A percentile compares a stretch with the other conserved stretches of the same genome.
Evolutionary conservation across 2,113 vertebrate species (phyloP).

Genomic region (Nibea coibor): DNA sequence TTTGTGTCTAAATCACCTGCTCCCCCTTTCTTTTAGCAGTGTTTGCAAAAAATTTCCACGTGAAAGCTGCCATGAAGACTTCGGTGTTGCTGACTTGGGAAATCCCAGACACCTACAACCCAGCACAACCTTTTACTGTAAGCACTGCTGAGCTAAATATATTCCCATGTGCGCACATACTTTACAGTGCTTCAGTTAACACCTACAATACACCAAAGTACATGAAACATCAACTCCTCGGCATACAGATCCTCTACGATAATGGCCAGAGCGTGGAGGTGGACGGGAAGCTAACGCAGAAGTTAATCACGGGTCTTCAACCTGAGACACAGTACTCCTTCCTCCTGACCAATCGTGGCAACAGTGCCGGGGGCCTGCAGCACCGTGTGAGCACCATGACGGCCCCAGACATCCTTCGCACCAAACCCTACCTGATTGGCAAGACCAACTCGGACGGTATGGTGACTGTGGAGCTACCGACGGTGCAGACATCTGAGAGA

Average conservation of each 20-base stretch:
- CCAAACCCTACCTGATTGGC: constrained; percentile 93
- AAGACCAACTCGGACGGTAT: constrained; percentile 96
- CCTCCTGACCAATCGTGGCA: constrained; percentile 96
- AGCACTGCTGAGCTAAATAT: constrained; percentile 65
- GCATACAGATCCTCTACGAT: constrained; percentile 94
- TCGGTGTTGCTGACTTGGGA: constrained; percentile 98
- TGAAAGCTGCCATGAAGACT: constrained; percentile 99
- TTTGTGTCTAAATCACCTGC: constrained; percentile 90
- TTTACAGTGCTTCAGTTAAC: neutral
- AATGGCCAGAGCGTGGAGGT: constrained; percentile 98
- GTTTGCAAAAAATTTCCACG: constrained; percentile 99
- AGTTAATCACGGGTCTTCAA: constrained; percentile 96
- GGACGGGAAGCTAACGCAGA: constrained; percentile 95
- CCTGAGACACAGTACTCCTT: constrained; percentile 98
- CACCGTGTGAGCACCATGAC: constrained; percentile 96
- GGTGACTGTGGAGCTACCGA: constrained; percentile 94
- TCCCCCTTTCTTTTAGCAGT: constrained; percentile 98
- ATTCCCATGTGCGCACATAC: neutral
- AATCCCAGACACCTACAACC: constrained; percentile 98
- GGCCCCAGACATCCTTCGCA: constrained; percentile 92
- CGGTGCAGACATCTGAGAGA: constrained; percentile 92
- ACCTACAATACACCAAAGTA: neutral
- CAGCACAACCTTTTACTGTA: constrained; percentile 98
- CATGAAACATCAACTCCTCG: constrained; percentile 4
- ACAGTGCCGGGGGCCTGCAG: constrained; percentile 96